Conservation (phyloP, 1,140 invertebrate genomes). For the Aricia agestis region DNA sequence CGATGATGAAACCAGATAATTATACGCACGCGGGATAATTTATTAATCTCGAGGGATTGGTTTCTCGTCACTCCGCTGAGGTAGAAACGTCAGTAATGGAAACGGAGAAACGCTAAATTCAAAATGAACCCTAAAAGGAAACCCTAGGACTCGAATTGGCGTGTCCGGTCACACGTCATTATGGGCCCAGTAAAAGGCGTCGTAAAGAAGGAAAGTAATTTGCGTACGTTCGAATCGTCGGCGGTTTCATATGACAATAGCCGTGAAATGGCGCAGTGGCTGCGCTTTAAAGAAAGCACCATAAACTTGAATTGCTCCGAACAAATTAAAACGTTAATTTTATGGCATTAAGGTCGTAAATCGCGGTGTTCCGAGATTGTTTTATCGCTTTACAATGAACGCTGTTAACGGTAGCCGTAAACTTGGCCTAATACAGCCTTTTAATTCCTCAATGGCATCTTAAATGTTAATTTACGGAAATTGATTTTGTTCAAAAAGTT, state of each 20-base stretch:
- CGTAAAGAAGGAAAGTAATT: constrained; percentile 62
- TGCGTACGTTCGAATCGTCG: constrained; percentile 43
- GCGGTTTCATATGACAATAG: constrained; percentile 45
- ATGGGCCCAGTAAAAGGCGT: constrained; percentile 20
- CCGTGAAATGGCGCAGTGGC: constrained; percentile 58
- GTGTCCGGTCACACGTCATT: constrained; percentile 3
- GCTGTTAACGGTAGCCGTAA: constrained; percentile 57
- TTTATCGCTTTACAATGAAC: constrained; percentile 58
- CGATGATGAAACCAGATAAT: constrained; percentile 1
- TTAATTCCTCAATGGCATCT: constrained; percentile 36
- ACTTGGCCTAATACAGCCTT: constrained; percentile 30
- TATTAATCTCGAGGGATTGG: background rate
- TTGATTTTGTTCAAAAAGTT: constrained; percentile 26
- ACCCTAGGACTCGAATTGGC: background rate
- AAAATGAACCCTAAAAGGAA: background rate
- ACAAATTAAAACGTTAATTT: constrained; percentile 71
- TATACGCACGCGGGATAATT: background rate
- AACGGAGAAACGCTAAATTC: background rate
- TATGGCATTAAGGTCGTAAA: constrained; percentile 64
- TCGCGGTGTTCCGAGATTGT: constrained; percentile 45
- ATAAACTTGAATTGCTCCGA: constrained; percentile 54
- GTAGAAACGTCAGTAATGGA: constrained; percentile 6
- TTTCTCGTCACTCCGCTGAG: background rate
- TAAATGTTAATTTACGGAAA: constrained; percentile 29
- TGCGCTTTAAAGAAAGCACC: constrained; percentile 44